Percentiles rank a stretch among this genome's conserved stretches.
These are phyloP conservation scores for Polyodon spathula DNA, from an alignment of 2,113 vertebrate species.

Conservation along the genomic window DNA sequence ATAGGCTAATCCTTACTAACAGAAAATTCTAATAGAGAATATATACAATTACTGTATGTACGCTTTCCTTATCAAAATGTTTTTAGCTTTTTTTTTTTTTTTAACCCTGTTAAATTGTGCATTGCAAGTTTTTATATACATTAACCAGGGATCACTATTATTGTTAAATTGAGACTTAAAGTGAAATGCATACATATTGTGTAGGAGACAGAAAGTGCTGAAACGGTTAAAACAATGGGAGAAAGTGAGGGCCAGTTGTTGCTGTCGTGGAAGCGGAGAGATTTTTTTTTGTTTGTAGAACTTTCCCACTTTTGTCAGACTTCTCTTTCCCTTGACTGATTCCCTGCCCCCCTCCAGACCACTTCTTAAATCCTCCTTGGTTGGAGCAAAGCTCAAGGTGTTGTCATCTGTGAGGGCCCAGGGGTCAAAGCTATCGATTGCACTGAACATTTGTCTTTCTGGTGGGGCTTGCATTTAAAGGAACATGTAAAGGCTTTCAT, in stretches of 20 bases:
- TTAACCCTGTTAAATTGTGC: too few species aligned
- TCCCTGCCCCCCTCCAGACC: slow-evolving; percentile 27
- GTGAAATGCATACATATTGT: too few species aligned
- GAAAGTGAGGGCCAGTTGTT: slow-evolving; percentile 1
- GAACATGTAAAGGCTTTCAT: slow-evolving; percentile 24
- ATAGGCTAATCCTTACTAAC: too few species aligned
- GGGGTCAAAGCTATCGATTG: slow-evolving; percentile 24
- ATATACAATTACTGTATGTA: too few species aligned
- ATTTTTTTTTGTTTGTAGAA: slow-evolving; percentile 14
- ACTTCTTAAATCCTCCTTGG: background rate
- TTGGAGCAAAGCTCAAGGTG: background rate
- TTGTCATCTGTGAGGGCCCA: slow-evolving; percentile 3
- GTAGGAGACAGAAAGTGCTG: background rate
- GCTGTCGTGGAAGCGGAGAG: background rate
- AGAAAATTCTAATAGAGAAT: too few species aligned
- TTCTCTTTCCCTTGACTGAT: slow-evolving; percentile 12
- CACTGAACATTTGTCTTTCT: slow-evolving; percentile 25
- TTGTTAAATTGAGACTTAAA: too few species aligned
- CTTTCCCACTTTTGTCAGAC: slow-evolving; percentile 19
- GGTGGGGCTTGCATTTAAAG: slow-evolving; percentile 32
- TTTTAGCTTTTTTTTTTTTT: too few species aligned
- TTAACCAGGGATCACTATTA: too few species aligned
- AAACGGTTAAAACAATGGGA: background rate
- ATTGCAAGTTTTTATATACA: too few species aligned
- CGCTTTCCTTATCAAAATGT: too few species aligned